Evolutionary conservation across 2,113 vertebrate species (phyloP).

Genomic region (Corythoichthys haematopterus): DNA sequence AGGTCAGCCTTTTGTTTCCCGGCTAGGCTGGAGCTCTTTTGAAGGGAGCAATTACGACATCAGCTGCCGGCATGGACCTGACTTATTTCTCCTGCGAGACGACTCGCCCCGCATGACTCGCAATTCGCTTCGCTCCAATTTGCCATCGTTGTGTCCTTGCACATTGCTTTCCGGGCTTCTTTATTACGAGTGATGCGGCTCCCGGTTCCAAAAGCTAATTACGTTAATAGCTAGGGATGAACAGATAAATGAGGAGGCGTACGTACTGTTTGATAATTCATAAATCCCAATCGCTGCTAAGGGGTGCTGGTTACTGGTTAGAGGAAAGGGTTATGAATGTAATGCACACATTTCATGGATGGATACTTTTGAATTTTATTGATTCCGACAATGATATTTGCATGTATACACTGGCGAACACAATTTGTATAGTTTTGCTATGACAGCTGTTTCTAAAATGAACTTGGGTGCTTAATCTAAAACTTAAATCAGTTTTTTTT

Average conservation of each 20-base stretch:
- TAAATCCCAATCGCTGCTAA: slow-evolving; percentile 38
- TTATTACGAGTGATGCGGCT: slow-evolving; percentile 52
- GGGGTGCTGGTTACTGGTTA: background rate
- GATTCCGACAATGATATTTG: too few relatives aligned
- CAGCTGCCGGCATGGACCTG: slow-evolving; percentile 51
- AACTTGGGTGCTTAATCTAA: too few relatives aligned
- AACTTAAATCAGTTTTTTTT: too few relatives aligned
- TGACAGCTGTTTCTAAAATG: too few relatives aligned
- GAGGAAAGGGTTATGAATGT: too few relatives aligned
- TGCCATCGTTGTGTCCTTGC: slow-evolving; percentile 59
- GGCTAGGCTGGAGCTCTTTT: slow-evolving; percentile 55
- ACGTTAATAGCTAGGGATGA: slow-evolving; percentile 65
- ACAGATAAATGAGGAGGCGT: slow-evolving; percentile 41
- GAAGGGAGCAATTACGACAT: slow-evolving; percentile 65
- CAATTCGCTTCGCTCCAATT: slow-evolving; percentile 60
- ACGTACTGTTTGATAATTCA: slow-evolving; percentile 48
- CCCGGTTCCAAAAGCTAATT: slow-evolving; percentile 65
- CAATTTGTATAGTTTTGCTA: too few relatives aligned
- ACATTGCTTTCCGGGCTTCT: slow-evolving; percentile 44
- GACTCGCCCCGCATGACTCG: slow-evolving; percentile 48
- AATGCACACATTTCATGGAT: too few relatives aligned
- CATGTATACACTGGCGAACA: too few relatives aligned
- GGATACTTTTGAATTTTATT: too few relatives aligned
- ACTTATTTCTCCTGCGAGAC: slow-evolving; percentile 60
- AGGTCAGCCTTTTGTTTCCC: slow-evolving; percentile 65